Percentiles rank a stretch among this genome's conserved stretches.
phyloP scores from a whole-genome alignment of 2,113 vertebrate genomes.

The Oryzias melastigma region DNA sequence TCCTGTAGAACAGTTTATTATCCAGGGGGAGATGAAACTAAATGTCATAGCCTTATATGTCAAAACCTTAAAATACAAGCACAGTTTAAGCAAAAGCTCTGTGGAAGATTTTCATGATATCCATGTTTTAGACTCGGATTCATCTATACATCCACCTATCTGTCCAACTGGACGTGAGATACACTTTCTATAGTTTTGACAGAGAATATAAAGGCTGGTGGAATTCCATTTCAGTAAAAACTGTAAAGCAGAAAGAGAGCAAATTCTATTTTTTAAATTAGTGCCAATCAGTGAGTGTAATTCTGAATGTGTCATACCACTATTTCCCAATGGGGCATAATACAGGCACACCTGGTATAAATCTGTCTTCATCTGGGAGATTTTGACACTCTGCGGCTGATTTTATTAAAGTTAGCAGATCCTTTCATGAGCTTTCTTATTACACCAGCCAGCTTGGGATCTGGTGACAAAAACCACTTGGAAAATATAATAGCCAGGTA shows the following conservation, averaged over 20 bases:
- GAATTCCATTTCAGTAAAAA: conserved; percentile 2
- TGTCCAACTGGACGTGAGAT: too few species aligned
- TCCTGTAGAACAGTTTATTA: too few species aligned
- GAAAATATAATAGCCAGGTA: conserved; percentile 49
- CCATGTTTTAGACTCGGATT: too few species aligned
- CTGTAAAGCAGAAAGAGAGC: conserved; percentile 13
- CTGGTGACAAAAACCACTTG: conserved; percentile 49
- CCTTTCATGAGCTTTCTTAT: conserved; percentile 53
- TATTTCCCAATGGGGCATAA: conserved; percentile 58
- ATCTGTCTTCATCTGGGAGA: conserved; percentile 47
- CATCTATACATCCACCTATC: too few species aligned
- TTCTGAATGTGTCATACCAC: conserved; percentile 8
- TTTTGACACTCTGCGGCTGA: conserved; percentile 41
- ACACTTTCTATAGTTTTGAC: too few species aligned
- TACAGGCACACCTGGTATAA: conserved; percentile 52
- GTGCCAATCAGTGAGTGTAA: conserved; percentile 32
- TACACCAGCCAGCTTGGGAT: conserved; percentile 39
- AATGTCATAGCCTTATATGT: too few species aligned
- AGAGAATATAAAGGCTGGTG: too few species aligned
- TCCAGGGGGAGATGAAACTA: too few species aligned
- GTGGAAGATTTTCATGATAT: too few species aligned
- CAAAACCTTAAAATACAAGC: too few species aligned
- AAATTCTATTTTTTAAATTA: conserved; percentile 35
- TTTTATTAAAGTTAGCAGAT: conserved; percentile 64
- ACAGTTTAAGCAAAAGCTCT: too few species aligned